Evolutionary conservation across 2,888 invertebrate species (phyloP), one percentile per base, ranked within the genome.

Genomic region (Flexamia atlantica): DNA sequence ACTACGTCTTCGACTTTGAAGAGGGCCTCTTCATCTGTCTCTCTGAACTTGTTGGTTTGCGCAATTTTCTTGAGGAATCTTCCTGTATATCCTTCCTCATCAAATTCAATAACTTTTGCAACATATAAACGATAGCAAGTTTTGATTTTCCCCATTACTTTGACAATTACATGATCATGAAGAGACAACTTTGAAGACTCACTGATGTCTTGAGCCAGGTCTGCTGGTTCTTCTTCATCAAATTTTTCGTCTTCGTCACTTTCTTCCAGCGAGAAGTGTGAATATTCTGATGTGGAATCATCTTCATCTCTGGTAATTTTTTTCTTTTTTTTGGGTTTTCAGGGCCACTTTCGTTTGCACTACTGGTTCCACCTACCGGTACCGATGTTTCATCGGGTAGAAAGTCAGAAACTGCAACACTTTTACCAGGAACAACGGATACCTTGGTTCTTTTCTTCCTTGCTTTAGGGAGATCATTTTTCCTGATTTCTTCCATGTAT

Each of bases 11-110:
- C 68, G 23, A 40, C 64, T 60, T 42, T 81, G 80, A 85, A 80
- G 81, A 83, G 83, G 9, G 81, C 83, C 53, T 83, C 81, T 81
- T 85, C 85, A 80, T 36, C 9, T 36, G 85, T 85, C 70, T 85
- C 85, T 81, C 46, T 36, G 42, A 85, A 85, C 53, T 85, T 85
- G 57, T 46, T 23, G 17, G 81, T 57, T 17, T 83, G 68, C 10
- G 72, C 50, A 36, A n/a, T 79, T 81, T 60, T 79, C 82, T 85
- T 85, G 76, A 76, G 74, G 70, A 85, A 85, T 74, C 57, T 82
- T n/a, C 68, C 81, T 76, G 46, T 83, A 76, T 85, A 85, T 25
- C 81, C 40, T 30, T 81, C 68, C 17, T 74, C 70, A 81, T 72
- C 72, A 72, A 32, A 50, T n/a, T 68, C 70, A 23, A 85, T 42